phyloP scores from a whole-genome alignment of 2,113 vertebrate genomes.

The Tylochromis polylepis region DNA sequence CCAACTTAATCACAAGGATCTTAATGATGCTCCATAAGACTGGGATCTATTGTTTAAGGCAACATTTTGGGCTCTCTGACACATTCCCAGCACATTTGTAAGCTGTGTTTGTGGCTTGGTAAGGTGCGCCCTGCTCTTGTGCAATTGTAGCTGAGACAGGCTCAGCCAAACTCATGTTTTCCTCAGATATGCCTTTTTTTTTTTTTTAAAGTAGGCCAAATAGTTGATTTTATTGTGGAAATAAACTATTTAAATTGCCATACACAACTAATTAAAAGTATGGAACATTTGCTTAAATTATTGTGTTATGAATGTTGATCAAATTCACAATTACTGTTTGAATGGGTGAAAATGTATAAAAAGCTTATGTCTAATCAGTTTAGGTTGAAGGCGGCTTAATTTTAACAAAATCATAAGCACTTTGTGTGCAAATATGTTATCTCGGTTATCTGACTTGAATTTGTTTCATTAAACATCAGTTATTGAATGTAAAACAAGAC shows the following conservation, averaged over 20 bases:
- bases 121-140: not conserved
- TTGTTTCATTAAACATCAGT: not conserved
- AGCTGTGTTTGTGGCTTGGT: not conserved
- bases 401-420: not conserved
- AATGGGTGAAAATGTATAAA: not conserved
- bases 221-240: not conserved
- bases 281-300: not conserved
- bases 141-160: not conserved
- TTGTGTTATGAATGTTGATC: not conserved
- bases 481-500: not conserved
- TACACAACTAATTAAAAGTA: not conserved
- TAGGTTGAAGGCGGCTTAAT: not conserved
- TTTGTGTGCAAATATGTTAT: not conserved
- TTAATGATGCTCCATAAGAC: not conserved
- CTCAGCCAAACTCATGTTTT: not conserved
- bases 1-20: not conserved
- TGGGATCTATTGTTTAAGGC: not conserved
- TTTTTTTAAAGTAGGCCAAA: not conserved
- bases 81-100: not conserved
- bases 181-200: not conserved
- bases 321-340: not conserved
- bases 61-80: not conserved
- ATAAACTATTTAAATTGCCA: not conserved
- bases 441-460: not conserved
- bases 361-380: not conserved